Evolutionary conservation across 2,888 invertebrate species (phyloP).

Genomic region (Cataglyphis cursor): DNA sequence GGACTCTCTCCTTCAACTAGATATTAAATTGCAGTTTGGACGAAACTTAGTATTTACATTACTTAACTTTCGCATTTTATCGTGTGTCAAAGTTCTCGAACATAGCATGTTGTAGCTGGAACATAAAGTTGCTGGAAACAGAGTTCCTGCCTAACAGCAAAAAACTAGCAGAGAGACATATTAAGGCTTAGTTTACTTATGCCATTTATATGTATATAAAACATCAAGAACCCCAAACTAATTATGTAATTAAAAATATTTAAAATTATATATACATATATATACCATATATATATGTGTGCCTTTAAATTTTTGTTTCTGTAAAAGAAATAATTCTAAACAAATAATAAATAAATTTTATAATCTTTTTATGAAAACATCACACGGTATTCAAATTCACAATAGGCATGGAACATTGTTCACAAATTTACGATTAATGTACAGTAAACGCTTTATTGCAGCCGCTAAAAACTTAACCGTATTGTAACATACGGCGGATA

Average conservation of each 20-base stretch:
- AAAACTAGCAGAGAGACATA: not conserved
- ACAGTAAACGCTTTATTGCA: not conserved
- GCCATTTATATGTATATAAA: not conserved
- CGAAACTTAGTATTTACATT: conserved; percentile 40
- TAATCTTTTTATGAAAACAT: not conserved
- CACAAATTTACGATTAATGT: not conserved
- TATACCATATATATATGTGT: too few relatives aligned
- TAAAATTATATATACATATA: not conserved
- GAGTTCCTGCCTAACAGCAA: conserved; percentile 12
- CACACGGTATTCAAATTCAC: not conserved
- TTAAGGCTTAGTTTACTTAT: not conserved
- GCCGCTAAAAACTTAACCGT: not conserved
- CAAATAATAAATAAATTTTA: not conserved
- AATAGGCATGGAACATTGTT: not conserved
- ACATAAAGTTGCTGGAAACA: conserved; percentile 9
- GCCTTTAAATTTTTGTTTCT: not conserved
- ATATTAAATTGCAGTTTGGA: conserved; percentile 37
- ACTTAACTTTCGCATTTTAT: conserved; percentile 36
- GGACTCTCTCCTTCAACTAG: not conserved
- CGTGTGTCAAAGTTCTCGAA: conserved; percentile 27
- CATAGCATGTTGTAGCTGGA: not conserved
- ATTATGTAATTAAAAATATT: not conserved
- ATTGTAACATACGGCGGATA: conserved; percentile 35
- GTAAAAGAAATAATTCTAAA: not conserved
- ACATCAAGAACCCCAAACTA: not conserved